Percentiles rank a stretch among this genome's conserved stretches.
These are phyloP conservation scores for Dimorphilus gyrociliatus DNA, from an alignment of 2,888 invertebrate species.

Conservation along the genomic window DNA sequence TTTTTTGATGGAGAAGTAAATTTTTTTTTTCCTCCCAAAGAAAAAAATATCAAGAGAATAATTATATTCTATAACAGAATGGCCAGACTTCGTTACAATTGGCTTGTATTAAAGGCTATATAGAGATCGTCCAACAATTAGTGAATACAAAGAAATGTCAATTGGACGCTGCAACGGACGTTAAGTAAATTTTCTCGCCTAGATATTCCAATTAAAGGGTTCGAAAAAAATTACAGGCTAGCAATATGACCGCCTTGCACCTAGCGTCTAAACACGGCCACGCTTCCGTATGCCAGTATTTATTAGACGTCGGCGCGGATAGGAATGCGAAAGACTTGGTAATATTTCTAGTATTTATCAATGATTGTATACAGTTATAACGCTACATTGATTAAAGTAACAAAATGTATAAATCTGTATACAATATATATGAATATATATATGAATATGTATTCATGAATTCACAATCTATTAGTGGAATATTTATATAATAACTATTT, in stretches of 20 bases:
- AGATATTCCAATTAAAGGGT: too few relatives aligned
- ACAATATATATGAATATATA: too few relatives aligned
- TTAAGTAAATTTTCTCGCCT: too few relatives aligned
- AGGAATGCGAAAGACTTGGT: constrained; percentile 12
- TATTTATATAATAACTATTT: neutral
- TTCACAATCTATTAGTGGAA: too few relatives aligned
- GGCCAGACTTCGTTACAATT: constrained; percentile 18
- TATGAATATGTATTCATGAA: too few relatives aligned
- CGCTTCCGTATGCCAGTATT: constrained; percentile 10
- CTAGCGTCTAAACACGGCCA: constrained; percentile 16
- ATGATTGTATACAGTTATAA: too few relatives aligned
- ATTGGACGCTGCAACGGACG: constrained; percentile 12
- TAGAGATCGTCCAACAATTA: constrained; percentile 10
- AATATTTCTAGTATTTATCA: too few relatives aligned
- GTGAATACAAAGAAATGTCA: constrained; percentile 10
- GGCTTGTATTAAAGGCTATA: constrained; percentile 11
- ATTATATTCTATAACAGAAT: constrained; percentile 9
- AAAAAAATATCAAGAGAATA: too few relatives aligned
- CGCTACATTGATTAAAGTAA: too few relatives aligned
- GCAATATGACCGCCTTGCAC: constrained; percentile 21
- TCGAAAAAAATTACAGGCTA: constrained; percentile 11
- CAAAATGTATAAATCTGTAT: too few relatives aligned
- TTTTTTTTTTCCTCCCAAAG: too few relatives aligned
- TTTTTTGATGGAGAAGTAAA: too few relatives aligned
- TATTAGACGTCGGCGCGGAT: constrained; percentile 15